Evolutionary conservation across 1,140 invertebrate genomes (phyloP).

Genomic region (Pseudomyrmex cubaensis): DNA sequence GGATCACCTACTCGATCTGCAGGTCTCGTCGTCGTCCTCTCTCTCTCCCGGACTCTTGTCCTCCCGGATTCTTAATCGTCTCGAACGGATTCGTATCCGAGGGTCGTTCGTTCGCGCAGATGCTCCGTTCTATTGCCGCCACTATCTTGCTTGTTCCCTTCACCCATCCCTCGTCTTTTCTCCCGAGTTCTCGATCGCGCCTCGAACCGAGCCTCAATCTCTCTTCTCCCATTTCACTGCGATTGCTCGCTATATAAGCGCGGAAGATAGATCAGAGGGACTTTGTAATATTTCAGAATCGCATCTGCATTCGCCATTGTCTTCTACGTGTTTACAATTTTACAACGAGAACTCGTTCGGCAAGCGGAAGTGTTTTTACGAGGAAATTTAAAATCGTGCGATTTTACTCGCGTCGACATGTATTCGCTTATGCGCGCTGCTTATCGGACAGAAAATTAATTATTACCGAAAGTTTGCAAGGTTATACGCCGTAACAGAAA

Average conservation of each 20-base stretch:
- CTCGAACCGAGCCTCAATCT: conserved; percentile 6
- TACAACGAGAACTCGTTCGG: not conserved
- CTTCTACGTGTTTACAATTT: conserved; percentile 24
- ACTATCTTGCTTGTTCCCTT: conserved; percentile 33
- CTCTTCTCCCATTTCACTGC: conserved; percentile 29
- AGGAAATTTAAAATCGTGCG: conserved; percentile 26
- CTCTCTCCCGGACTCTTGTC: not conserved
- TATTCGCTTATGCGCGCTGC: not conserved
- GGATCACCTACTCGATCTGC: conserved; percentile 48
- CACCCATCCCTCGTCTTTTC: not conserved
- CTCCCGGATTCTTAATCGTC: conserved; percentile 61
- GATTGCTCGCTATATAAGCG: conserved; percentile 33
- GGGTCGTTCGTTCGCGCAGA: conserved; percentile 59
- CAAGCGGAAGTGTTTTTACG: not conserved
- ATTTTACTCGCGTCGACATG: not conserved
- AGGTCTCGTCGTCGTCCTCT: not conserved
- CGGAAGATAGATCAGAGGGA: conserved; percentile 33
- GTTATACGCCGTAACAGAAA: not conserved
- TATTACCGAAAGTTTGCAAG: not conserved
- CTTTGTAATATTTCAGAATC: conserved; percentile 38
- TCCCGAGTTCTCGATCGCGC: not conserved
- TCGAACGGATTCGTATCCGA: conserved; percentile 60
- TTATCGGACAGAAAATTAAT: conserved; percentile 9
- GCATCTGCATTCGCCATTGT: conserved; percentile 34
- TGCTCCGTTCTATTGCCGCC: conserved; percentile 49